Evolutionary conservation across 2,888 invertebrate species (phyloP).

Genomic region (Phania funesta): DNA sequence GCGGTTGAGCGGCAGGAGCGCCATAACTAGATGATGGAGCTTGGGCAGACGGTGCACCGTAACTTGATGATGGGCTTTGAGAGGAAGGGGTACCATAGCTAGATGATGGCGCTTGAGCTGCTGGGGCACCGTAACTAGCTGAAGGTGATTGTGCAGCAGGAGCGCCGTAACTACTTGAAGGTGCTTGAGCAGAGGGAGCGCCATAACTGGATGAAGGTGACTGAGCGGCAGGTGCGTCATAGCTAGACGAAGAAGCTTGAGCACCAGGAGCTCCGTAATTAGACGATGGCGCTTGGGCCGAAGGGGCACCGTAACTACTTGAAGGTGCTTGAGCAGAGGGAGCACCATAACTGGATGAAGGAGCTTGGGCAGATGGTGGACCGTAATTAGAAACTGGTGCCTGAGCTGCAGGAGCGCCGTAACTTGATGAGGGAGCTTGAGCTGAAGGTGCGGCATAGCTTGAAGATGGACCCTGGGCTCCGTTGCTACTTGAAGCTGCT

Average conservation of each 20-base stretch:
- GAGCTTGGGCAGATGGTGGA: constrained; percentile 71
- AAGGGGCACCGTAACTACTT: constrained; percentile 68
- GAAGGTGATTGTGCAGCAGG: constrained; percentile 70
- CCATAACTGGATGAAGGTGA: constrained; percentile 74
- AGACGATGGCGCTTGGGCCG: constrained; percentile 75
- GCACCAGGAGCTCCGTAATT: constrained; percentile 81
- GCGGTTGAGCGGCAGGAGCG: constrained; percentile 71
- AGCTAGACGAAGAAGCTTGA: constrained; percentile 69
- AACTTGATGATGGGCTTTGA: constrained; percentile 70
- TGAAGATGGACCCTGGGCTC: constrained; percentile 54
- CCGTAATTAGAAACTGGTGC: constrained; percentile 59
- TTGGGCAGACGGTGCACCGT: constrained; percentile 68
- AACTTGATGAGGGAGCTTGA: constrained; percentile 71
- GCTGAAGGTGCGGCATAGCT: constrained; percentile 64
- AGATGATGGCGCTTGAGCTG: constrained; percentile 52
- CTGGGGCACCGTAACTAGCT: constrained; percentile 77
- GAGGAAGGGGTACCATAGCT: constrained; percentile 69
- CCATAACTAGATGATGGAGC: constrained; percentile 70
- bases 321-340: constrained; percentile 69
- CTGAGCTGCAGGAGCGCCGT: constrained; percentile 36
- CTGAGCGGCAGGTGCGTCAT: constrained; percentile 74
- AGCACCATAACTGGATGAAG: constrained; percentile 74
- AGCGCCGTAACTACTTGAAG: constrained; percentile 71
- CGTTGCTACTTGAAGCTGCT: constrained; percentile 71
- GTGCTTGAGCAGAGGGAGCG: constrained; percentile 67